These are phyloP conservation scores for Polypedilum pembai DNA, from an alignment of 1,140 invertebrate species.

Conservation along the genomic window DNA sequence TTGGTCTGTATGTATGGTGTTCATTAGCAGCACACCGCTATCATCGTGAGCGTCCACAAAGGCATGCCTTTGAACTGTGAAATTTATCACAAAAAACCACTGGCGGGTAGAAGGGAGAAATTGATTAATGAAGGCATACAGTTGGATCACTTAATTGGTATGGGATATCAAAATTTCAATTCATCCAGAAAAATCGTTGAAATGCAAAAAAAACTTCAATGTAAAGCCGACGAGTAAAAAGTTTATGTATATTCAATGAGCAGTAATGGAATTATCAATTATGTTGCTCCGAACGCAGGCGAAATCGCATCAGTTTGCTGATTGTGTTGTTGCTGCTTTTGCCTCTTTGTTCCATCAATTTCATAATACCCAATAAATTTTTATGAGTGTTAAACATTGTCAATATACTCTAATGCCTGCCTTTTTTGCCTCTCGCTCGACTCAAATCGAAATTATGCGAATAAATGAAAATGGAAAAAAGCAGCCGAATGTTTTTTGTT, in stretches of 20 bases:
- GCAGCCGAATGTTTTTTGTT: background rate
- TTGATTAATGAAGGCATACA: slow-evolving; percentile 5
- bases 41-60: too few species aligned
- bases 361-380: slow-evolving; percentile 25
- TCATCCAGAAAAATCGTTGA: background rate
- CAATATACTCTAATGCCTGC: background rate
- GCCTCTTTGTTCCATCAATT: background rate
- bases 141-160: background rate
- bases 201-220: background rate
- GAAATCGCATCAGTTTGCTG: background rate
- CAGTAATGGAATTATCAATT: slow-evolving; percentile 27
- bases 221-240: background rate
- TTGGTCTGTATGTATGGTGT: too few species aligned
- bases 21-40: too few species aligned
- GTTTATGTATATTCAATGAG: background rate
- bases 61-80: too few species aligned
- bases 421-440: background rate
- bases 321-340: background rate
- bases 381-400: slow-evolving; percentile 18
- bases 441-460: background rate
- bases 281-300: background rate
- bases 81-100: too few species aligned
- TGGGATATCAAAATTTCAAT: background rate
- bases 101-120: background rate
- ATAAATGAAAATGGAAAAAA: slow-evolving; percentile 1